Base-by-base conservation (phyloP, 2,888 invertebrate species). In the Rhingia rostrata region DNA sequence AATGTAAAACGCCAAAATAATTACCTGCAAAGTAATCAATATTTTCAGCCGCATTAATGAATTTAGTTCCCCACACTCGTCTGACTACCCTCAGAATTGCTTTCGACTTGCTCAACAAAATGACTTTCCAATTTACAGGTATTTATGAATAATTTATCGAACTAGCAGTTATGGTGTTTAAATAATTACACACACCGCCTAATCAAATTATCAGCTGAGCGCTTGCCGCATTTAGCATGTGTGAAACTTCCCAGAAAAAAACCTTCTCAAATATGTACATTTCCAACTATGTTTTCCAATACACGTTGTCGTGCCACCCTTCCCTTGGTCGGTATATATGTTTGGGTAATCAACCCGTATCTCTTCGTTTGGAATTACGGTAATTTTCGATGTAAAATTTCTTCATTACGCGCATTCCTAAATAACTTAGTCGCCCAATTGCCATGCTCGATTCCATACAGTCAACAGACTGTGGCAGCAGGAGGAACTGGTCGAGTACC, bases 331-430 rank as follows among this genome's bases (percentile, higher is more conserved):
- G 22, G 22, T 22, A 22, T 22, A 22, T 22, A 22, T 22, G 22
- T 22, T 22, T 67, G 56, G 51, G 56, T 37, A 78, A 79, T 83
- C 78, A 77, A 69, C 63, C 75, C 47, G 43, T 43, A 33, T 54
- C 61, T 77, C 66, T 72, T 37, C 9, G 33, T 49, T 58, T 10
- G 66, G 47, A 80, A 84, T 84, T 84, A 84, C 84, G 66, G 70
- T 80, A 80, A 84, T 84, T 84, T 83, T 75, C 80, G 74, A 70
- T 80, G 84, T 80, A 75, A 75, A 80, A 80, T 84, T 84, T 80
- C 75, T 84, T 84, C 84, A 84, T 84, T 80, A 84, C 66, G 84
- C 69, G 69, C 74, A 80, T 84, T 80, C 70, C 83, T 35, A 84
- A 74, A 80, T 80, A 75, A 80, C 80, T 84, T 75, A 80, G 58